phyloP scores from a whole-genome alignment of 2,797 vertebrate genomes.

The Chaetophractus vellerosus region DNA sequence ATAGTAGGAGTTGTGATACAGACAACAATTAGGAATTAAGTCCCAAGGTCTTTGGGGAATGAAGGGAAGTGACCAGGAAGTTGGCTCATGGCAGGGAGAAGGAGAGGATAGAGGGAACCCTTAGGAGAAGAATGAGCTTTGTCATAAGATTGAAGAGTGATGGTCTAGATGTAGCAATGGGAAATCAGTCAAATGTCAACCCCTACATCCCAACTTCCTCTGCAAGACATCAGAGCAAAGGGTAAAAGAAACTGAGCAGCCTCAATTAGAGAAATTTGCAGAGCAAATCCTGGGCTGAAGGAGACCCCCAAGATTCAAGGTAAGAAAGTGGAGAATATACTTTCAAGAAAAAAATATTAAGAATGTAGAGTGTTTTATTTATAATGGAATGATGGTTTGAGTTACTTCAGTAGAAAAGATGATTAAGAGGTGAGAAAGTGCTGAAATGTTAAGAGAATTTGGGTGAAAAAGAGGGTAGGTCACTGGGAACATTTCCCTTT shows the following conservation, averaged over 20 bases:
- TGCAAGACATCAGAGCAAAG: background rate
- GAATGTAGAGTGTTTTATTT: background rate
- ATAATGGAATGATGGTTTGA: background rate
- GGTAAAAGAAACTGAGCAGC: background rate
- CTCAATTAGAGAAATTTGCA: background rate
- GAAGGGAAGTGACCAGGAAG: background rate
- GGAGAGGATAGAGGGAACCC: background rate
- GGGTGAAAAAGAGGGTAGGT: background rate
- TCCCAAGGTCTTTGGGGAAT: background rate
- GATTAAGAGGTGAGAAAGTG: background rate
- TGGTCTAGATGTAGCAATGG: background rate
- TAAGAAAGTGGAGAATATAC: background rate
- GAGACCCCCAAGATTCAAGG: background rate
- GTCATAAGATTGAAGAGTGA: background rate
- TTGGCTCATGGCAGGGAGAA: background rate
- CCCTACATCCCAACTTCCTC: background rate
- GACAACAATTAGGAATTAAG: background rate
- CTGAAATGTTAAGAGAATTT: background rate
- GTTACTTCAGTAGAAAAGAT: background rate
- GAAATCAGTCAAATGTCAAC: background rate
- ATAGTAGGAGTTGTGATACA: background rate
- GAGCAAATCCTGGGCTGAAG: background rate
- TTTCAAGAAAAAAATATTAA: background rate
- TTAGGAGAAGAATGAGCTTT: constrained; percentile 9
- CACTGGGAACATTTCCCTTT: background rate